Base-by-base conservation (phyloP, 2,797 vertebrate species). In the Toxotes lorentzi region DNA sequence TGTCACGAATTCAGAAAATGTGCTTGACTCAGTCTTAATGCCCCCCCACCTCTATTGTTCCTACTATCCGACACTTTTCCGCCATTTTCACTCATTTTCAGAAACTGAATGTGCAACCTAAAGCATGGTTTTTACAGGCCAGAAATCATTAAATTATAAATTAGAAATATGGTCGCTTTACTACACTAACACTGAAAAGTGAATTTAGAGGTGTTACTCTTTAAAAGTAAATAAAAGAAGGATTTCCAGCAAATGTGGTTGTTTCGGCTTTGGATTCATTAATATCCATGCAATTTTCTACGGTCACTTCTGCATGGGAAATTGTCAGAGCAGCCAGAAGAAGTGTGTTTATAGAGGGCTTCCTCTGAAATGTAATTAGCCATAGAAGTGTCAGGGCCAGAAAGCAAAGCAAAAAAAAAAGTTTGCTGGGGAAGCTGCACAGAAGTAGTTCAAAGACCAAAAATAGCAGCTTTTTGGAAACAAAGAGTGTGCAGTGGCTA, bases 191-290 rank as follows among this genome's bases (percentile, higher is more conserved):
- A 30, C 19, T n/a, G 59, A 34, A 32, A 40, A 4, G 21, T 32
- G 5, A 9, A 54, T 35, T 6, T 40, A 16, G 6, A 60, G 14
- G 24, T 24, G 34, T n/a, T 30, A 7, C 53, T 30, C 24, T 32
- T 17, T 17, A 32, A 30, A 32, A 30, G 27, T 59, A 41, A 63
- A 69, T 48, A 60, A 53, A 12, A 12, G 2, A 11, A 65, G 12
- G 48, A n/a, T 51, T 60, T 47, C 50, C 50, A 41, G 7, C 51
- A 9, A 84, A 35, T 43, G 41, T 58, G 41, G 40, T 65, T 71
- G 41, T 76, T 48, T 67, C 30, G 11, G 47, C 65, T 61, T 38
- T 73, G 48, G 57, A 74, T 67, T 76, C 40, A 77, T 79, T 83
- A 50, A 62, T 66, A 66, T 73, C 63, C 43, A 34, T 73, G 61